Evolutionary conservation across 2,888 invertebrate genomes (phyloP).

Genomic region (Tiphia femorata): DNA sequence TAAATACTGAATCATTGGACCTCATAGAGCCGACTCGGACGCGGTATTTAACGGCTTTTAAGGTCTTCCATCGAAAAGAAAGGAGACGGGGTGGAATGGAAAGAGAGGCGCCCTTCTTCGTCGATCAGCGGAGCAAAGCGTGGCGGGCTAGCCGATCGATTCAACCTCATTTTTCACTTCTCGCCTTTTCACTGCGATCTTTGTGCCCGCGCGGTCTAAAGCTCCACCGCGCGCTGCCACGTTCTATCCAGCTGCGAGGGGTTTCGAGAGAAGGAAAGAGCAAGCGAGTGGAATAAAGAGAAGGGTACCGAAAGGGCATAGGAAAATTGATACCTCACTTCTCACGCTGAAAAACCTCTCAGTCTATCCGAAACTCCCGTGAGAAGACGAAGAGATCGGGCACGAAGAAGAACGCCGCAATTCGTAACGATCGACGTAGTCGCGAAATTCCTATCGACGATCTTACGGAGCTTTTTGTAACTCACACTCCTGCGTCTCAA

Average conservation of each 20-base stretch:
- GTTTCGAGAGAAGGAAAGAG: neutral
- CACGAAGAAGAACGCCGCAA: too few relatives aligned
- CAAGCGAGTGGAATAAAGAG: neutral
- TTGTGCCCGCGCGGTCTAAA: constrained; percentile 48
- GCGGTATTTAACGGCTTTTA: constrained; percentile 62
- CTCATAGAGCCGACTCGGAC: constrained; percentile 38
- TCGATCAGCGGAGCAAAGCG: neutral
- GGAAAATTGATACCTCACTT: constrained; percentile 37
- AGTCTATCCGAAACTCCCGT: too few relatives aligned
- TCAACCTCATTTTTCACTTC: constrained; percentile 55
- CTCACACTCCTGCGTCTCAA: too few relatives aligned
- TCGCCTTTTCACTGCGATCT: constrained; percentile 51
- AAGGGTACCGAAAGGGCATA: neutral
- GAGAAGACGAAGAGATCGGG: too few relatives aligned
- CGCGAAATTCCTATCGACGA: too few relatives aligned
- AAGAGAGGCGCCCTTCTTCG: neutral
- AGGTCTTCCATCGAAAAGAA: constrained; percentile 21
- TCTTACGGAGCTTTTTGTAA: too few relatives aligned
- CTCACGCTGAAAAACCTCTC: too few relatives aligned
- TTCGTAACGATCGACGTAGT: too few relatives aligned
- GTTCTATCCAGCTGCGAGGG: too few relatives aligned
- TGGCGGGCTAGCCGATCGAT: constrained; percentile 1
- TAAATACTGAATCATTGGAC: constrained; percentile 62
- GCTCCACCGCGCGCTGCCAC: constrained; percentile 19
- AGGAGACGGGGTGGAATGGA: neutral